phyloP scores from a whole-genome alignment of 2,113 vertebrate species.

The Calypte anna region DNA sequence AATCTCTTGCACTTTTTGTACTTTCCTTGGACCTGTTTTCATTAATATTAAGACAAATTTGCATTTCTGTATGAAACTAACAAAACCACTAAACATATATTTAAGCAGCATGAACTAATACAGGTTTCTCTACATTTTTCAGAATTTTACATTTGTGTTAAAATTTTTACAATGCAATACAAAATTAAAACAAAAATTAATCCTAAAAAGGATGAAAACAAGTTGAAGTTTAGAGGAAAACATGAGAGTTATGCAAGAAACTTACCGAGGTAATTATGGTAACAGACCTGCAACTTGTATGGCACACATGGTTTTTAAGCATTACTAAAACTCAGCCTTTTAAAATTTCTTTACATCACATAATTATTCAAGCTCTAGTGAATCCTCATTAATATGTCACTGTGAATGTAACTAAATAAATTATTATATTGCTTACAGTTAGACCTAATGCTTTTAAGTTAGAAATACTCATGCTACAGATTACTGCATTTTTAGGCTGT shows the following conservation, averaged over 20 bases:
- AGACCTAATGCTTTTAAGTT: not conserved
- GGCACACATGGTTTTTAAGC: not conserved
- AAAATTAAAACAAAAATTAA: not conserved
- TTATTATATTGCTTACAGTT: not conserved
- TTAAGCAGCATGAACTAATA: not conserved
- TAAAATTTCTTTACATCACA: constrained; percentile 17
- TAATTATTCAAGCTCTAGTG: constrained; percentile 21
- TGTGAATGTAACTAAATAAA: not conserved
- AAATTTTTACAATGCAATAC: not conserved
- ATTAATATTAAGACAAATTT: not conserved
- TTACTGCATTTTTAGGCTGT: not conserved
- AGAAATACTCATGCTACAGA: not conserved
- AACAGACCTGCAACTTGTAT: not conserved
- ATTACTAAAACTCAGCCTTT: constrained; percentile 10
- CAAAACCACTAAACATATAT: not conserved
- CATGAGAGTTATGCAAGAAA: not conserved
- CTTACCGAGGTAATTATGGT: not conserved
- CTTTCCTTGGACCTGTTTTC: not conserved
- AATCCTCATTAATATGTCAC: not conserved
- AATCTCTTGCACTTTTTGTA: not conserved
- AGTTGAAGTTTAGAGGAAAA: constrained; percentile 6
- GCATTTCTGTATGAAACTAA: not conserved
- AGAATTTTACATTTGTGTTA: not conserved
- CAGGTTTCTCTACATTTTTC: not conserved
- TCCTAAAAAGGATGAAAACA: not conserved